Evolutionary conservation across 2,888 invertebrate genomes (phyloP).

Genomic region (Entomobrya proxima): DNA sequence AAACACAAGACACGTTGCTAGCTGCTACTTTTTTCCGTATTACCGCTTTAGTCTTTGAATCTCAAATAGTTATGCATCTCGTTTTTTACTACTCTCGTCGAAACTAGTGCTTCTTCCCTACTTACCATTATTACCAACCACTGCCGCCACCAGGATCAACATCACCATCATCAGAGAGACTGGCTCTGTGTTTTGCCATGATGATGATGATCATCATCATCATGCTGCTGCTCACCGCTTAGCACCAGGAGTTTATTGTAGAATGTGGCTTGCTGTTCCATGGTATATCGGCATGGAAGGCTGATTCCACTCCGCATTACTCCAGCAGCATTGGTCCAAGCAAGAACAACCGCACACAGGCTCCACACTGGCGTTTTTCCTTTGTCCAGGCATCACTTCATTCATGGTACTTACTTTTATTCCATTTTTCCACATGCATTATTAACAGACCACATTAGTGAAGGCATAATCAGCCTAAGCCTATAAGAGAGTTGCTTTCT

Average conservation of each 20-base stretch:
- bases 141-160: not conserved
- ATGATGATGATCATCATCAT: not conserved
- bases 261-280: not conserved
- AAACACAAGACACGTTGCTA: not conserved
- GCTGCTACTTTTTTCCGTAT: not conserved
- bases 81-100: not conserved
- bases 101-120: not conserved
- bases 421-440: slow-evolving; percentile 28
- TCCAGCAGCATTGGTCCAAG: slow-evolving; percentile 50
- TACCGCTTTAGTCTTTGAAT: too few species aligned
- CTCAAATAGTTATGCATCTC: not conserved
- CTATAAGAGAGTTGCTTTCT: not conserved
- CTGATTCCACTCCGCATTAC: slow-evolving; percentile 48
- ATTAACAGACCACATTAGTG: slow-evolving; percentile 8
- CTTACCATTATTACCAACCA: not conserved
- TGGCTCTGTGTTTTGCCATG: not conserved
- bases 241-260: not conserved
- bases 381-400: slow-evolving; percentile 30
- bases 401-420: slow-evolving; percentile 19
- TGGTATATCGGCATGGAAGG: not conserved
- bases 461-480: slow-evolving; percentile 12
- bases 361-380: not conserved
- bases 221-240: not conserved
- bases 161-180: not conserved
- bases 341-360: slow-evolving; percentile 12